Base-by-base conservation (phyloP, 2,888 invertebrate species). In the Monochamus alternatus region DNA sequence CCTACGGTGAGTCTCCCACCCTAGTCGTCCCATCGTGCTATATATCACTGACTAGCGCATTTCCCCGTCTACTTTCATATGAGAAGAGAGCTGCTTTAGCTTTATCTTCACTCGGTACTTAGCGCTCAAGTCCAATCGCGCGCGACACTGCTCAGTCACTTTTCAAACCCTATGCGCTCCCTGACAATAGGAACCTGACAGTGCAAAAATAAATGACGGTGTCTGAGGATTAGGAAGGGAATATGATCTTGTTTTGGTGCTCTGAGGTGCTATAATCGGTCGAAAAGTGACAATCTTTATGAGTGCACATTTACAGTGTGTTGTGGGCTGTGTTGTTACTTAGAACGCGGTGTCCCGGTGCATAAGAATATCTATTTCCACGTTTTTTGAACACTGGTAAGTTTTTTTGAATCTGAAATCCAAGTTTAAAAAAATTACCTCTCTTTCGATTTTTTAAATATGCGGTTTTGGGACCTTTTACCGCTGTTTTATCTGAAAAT, bases 1-100 rank as follows among this genome's bases (percentile, higher is more conserved):
- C 55, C 66, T 32, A 31, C 1, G 65, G 14, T 10, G 55, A 55
- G 12, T 60, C 71, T 47, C 68, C 68, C 68, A 68, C 68, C 68
- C 44, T 43, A 22, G 55, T 22, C 72, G 69, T 44, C 68, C 71
- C 74, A 75, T 76, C 68, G 62, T 73, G 66, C 38, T 78, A 80
- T 77, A 78, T 77, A 76, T 74, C 64, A 78, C 82, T 82, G 82
- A 80, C 82, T 81, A 84, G 82, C 80, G 80, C 79, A 76, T 79
- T 82, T 82, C 64, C 75, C 67, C 76, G 75, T 79, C 79, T 68
- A 79, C 79, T 77, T 80, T 79, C 77, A 75, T 78, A 66, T 60
- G 65, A 74, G 52, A 68, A 22, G 32, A 60, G 73, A 44, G 69
- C 73, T 58, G 76, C 71, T 78, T 22, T 75, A 74, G 73, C 78